These are phyloP conservation scores for Pandion haliaetus DNA, from an alignment of 2,113 vertebrate genomes.

Conservation along the genomic window DNA sequence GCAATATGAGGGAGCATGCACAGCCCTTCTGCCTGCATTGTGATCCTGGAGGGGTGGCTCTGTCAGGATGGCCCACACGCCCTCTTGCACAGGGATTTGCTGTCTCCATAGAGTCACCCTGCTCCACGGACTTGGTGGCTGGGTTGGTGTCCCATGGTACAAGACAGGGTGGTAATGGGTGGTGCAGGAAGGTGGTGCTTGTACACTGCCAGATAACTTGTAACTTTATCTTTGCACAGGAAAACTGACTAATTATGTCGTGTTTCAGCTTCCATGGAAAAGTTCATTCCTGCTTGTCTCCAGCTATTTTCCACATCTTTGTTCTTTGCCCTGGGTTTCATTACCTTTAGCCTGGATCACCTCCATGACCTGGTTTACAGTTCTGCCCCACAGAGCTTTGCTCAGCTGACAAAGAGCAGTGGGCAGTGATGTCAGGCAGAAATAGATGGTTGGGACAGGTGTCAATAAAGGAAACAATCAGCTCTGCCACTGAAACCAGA, in stretches of 20 bases:
- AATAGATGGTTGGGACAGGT: background rate
- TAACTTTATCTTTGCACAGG: background rate
- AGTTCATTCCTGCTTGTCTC: background rate
- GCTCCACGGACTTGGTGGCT: background rate
- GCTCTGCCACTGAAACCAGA: background rate
- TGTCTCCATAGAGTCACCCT: background rate
- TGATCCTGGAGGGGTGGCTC: background rate
- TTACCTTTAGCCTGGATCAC: background rate
- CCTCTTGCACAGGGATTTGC: background rate
- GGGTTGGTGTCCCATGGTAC: background rate
- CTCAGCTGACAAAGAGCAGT: background rate
- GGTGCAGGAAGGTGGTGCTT: background rate
- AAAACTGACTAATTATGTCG: background rate
- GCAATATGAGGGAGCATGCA: rapidly evolving
- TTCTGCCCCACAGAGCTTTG: background rate
- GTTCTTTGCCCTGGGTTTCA: background rate
- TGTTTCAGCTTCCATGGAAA: background rate
- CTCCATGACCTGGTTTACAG: background rate
- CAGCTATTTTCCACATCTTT: background rate
- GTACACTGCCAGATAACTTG: background rate
- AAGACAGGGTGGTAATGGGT: background rate
- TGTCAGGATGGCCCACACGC: rapidly evolving
- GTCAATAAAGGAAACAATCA: background rate
- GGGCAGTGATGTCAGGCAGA: background rate
- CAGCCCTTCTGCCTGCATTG: background rate